Evolutionary conservation across 2,888 invertebrate species (phyloP).

Genomic region (Branchipolynoe longqiensis): DNA sequence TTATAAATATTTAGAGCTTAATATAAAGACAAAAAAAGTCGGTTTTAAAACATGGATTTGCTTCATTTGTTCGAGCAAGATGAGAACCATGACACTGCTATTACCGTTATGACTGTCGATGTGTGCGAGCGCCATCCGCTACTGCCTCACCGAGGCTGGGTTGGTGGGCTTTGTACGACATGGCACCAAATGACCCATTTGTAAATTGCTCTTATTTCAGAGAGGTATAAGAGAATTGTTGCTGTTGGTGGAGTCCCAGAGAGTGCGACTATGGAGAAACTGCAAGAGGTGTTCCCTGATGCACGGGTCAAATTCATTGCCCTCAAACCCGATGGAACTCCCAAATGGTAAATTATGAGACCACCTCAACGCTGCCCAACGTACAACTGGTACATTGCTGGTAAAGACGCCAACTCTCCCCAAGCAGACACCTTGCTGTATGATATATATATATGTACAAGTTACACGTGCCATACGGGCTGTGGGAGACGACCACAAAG

Average conservation of each 20-base stretch:
- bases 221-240: conserved; percentile 56
- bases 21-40: not conserved
- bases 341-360: conserved; percentile 50
- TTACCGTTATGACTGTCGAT: not conserved
- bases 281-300: conserved; percentile 54
- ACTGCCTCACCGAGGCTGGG: conserved; percentile 5
- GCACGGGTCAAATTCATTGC: conserved; percentile 55
- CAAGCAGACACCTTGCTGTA: conserved; percentile 8
- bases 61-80: not conserved
- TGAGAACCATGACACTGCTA: not conserved
- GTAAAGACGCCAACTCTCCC: conserved; percentile 47
- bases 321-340: conserved; percentile 56
- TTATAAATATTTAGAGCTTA: no score
- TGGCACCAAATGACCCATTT: conserved; percentile 16
- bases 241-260: conserved; percentile 56
- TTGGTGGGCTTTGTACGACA: conserved; percentile 3
- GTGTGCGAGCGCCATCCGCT: not conserved
- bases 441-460: not conserved
- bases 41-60: conserved; percentile 10
- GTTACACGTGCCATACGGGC: not conserved
- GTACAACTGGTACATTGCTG: not conserved
- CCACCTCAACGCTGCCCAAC: conserved; percentile 50
- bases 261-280: conserved; percentile 56
- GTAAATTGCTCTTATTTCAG: conserved; percentile 56
- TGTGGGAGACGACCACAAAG: conserved; percentile 1